Evolutionary conservation across 1,140 invertebrate species (phyloP).

Genomic region (Andrena cerasifolii): DNA sequence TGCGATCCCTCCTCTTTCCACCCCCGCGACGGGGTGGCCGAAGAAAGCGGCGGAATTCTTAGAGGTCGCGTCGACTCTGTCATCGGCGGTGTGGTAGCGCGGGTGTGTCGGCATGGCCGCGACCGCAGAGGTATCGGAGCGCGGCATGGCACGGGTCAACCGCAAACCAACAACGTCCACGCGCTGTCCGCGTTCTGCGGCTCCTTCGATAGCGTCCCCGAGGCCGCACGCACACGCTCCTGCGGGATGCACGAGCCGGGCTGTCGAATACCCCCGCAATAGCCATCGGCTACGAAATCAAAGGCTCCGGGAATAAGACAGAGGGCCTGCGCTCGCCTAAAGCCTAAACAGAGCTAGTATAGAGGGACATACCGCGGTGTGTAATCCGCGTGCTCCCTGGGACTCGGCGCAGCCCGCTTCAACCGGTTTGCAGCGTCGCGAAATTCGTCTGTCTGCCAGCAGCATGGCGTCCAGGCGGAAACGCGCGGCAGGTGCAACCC

Average conservation of each 20-base stretch:
- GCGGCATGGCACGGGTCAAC: slow-evolving; percentile 72
- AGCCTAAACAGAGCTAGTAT: too few relatives aligned
- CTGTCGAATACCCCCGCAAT: slow-evolving; percentile 34
- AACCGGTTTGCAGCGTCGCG: slow-evolving; percentile 35
- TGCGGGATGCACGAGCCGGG: too few relatives aligned
- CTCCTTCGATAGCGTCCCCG: slow-evolving; percentile 16
- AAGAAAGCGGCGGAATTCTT: slow-evolving; percentile 28
- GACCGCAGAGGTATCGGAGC: slow-evolving; percentile 75
- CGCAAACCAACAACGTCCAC: slow-evolving; percentile 77
- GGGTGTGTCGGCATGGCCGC: slow-evolving; percentile 65
- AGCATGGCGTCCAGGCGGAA: slow-evolving; percentile 39
- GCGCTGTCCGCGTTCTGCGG: slow-evolving; percentile 40
- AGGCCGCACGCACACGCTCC: slow-evolving; percentile 29
- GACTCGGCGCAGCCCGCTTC: neutral
- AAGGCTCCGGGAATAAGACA: slow-evolving; percentile 48
- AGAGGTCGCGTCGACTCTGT: slow-evolving; percentile 56
- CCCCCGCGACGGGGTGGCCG: too few relatives aligned
- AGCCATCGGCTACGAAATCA: slow-evolving; percentile 42
- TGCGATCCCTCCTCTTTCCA: too few relatives aligned
- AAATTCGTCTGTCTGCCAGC: slow-evolving; percentile 52
- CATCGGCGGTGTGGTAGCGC: slow-evolving; percentile 55
- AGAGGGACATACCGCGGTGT: too few relatives aligned
- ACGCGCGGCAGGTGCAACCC: slow-evolving; percentile 70
- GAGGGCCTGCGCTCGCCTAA: neutral
- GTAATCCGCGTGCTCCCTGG: neutral